Base-by-base conservation (phyloP, 2,888 invertebrate species). In the Abscondita cerata region DNA sequence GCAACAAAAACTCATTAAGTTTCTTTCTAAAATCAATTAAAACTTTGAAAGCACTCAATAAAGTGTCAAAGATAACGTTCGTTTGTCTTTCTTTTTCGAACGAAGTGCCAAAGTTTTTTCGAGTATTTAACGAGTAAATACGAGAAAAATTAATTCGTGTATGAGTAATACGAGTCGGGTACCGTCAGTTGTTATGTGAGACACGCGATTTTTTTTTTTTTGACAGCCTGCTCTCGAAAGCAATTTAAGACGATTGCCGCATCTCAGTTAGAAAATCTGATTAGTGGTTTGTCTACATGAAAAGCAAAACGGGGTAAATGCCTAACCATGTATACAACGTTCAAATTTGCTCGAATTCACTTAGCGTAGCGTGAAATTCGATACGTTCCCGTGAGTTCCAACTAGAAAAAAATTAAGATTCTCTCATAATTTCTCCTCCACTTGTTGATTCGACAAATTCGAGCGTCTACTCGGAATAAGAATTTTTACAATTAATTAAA, bases 1-100 rank as follows among this genome's bases (percentile, higher is more conserved):
- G 65, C 52, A 61, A 67, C 67, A 68, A 70, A 72, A 72, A 68
- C 69, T 70, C 70, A 72, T 72, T 72, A 72, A 71, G 71, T 72
- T 72, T 60, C 59, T 64, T 59, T 64, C 52, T 52, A 64, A 67
- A 73, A 73, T 73, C 73, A 72, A 70, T 73, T 72, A 72, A 72
- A 73, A 73, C 67, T 73, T 73, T 68, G 52, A 65, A 60, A 68
- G 66, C 68, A 62, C 65, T 70, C 72, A 67, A 72, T 70, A 70
- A 70, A 63, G 64, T 71, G 71, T 70, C 72, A 68, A 68, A 70
- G 65, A 68, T 69, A 70, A 69, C 69, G 59, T 66, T 68, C 52
- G 47, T 57, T 66, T 61, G 51, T 63, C 18, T n/a, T 20, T 9
- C 38, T 12, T 25, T 36, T 46, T 19, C n/a, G 19, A 18, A 31